phyloP scores from a whole-genome alignment of 2,113 vertebrate species.

The Psephotus haematonotus region DNA sequence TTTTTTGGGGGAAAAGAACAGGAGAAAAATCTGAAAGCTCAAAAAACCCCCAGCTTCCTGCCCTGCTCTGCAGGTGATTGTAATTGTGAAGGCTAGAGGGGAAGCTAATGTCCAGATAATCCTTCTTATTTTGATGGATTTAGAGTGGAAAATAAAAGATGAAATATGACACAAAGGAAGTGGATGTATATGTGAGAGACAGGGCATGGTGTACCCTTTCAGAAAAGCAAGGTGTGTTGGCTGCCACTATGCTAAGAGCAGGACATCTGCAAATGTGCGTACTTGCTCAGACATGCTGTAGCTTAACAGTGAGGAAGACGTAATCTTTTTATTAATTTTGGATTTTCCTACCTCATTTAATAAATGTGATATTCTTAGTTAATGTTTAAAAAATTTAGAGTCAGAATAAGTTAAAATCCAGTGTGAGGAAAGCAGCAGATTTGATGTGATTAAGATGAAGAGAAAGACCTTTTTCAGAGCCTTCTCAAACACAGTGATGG shows the following conservation, averaged over 20 bases:
- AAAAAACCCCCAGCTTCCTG: background rate
- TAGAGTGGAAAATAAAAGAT: background rate
- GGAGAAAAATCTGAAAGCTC: background rate
- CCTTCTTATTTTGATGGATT: background rate
- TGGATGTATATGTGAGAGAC: background rate
- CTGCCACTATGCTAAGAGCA: background rate
- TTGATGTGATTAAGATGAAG: background rate
- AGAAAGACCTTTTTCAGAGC: background rate
- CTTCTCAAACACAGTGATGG: background rate
- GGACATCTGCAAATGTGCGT: background rate
- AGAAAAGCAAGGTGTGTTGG: background rate
- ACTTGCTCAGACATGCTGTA: accelerated
- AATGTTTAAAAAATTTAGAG: background rate
- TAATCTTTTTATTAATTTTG: background rate
- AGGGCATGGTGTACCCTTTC: background rate
- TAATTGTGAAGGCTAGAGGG: background rate
- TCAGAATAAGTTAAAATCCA: background rate
- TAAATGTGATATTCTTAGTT: background rate
- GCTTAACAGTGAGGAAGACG: background rate
- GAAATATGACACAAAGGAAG: background rate
- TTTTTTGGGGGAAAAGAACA: background rate
- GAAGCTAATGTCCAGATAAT: background rate
- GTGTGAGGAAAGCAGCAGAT: background rate
- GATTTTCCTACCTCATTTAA: background rate
- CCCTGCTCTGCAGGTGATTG: background rate